phyloP scores from a whole-genome alignment of 2,888 invertebrate species.

The Tenodera sinensis region DNA sequence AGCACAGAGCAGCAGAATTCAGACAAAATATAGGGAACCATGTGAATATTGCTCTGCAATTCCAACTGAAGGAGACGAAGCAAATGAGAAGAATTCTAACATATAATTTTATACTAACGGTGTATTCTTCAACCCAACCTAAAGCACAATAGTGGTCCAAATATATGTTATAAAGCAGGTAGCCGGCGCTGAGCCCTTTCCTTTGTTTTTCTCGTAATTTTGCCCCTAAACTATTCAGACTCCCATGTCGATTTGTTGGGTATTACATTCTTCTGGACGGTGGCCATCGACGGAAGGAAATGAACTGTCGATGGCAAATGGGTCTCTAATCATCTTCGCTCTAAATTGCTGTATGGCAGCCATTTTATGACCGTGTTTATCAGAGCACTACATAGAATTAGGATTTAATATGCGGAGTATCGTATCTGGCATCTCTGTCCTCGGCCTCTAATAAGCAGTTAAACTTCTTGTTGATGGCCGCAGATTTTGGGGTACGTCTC shows the following conservation, averaged over 20 bases:
- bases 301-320: neutral
- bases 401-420: neutral
- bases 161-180: too few relatives aligned
- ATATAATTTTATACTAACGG: too few relatives aligned
- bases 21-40: too few relatives aligned
- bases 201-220: neutral
- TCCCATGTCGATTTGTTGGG: neutral
- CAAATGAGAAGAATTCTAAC: too few relatives aligned
- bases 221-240: neutral
- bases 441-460: constrained; percentile 16
- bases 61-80: too few relatives aligned
- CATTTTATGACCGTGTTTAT: constrained; percentile 1
- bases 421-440: neutral
- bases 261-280: neutral
- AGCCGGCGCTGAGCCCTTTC: too few relatives aligned
- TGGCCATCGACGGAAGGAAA: neutral
- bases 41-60: too few relatives aligned
- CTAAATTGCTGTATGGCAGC: neutral
- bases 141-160: too few relatives aligned
- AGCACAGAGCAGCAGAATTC: too few relatives aligned
- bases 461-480: constrained; percentile 16
- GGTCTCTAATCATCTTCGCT: neutral
- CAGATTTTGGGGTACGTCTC: constrained; percentile 21
- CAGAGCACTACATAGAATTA: constrained; percentile 3
- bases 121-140: too few relatives aligned